Evolutionary conservation across 2,888 invertebrate genomes (phyloP).

Genomic region (Emmelina monodactyla): DNA sequence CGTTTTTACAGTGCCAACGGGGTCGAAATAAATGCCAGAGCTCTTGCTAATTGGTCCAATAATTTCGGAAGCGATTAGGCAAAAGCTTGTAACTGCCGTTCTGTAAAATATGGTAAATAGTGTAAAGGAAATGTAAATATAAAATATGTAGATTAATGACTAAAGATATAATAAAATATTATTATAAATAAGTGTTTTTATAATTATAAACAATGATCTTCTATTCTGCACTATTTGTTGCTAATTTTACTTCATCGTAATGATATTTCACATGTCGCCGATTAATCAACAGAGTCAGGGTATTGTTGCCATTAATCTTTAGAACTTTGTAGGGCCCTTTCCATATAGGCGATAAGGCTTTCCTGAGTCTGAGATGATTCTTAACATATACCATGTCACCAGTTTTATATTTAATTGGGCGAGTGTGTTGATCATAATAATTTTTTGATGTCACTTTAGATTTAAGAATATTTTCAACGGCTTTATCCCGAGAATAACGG

Average conservation of each 20-base stretch:
- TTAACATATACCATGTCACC: constrained; percentile 16
- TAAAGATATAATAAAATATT: too few species aligned
- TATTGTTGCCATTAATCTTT: constrained; percentile 17
- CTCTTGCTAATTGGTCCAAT: too few species aligned
- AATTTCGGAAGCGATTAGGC: too few species aligned
- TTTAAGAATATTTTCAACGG: constrained; percentile 17
- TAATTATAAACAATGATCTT: too few species aligned
- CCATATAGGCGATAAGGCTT: constrained; percentile 19
- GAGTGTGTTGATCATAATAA: constrained; percentile 14
- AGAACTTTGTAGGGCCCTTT: constrained; percentile 20
- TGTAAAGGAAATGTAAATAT: too few species aligned
- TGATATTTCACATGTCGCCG: constrained; percentile 15
- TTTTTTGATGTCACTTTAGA: constrained; percentile 22
- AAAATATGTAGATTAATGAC: too few species aligned
- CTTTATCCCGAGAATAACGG: constrained; percentile 16
- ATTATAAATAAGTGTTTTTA: too few species aligned
- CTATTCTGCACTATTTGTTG: too few species aligned
- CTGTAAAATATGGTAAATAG: too few species aligned
- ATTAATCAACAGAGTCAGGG: constrained; percentile 16
- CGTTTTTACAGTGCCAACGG: constrained; percentile 14
- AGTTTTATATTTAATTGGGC: constrained; percentile 11
- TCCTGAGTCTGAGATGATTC: constrained; percentile 15
- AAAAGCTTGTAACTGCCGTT: too few species aligned
- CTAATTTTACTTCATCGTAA: constrained; percentile 14
- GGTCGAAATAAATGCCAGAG: constrained; percentile 17